Base-by-base conservation (phyloP, 2,888 invertebrate species). In the Sinelater perroti region DNA sequence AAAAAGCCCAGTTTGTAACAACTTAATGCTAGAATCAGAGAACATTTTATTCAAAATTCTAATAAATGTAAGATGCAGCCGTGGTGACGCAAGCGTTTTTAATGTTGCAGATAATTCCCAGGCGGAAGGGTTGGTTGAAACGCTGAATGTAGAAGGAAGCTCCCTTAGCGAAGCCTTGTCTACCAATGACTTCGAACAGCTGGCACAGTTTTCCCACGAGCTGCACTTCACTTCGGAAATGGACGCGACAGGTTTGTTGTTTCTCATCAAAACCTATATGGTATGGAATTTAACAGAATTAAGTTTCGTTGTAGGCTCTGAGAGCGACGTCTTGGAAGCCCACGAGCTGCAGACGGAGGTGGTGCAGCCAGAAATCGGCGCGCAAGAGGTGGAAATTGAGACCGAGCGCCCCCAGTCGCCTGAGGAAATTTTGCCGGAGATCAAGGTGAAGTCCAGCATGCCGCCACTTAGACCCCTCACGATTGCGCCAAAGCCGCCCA, bases 401-500 rank as follows among this genome's bases (percentile, higher is more conserved):
- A 70, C 72, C 10, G 76, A 77, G 57, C 65, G 64, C 30, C 52
- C 55, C 16, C 68, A 65, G 24, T 67, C 70, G 8, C 68, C 72
- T 1, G 73, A 74, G 52, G 74, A 74, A 65, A 69, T 73, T 16
- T 36, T 72, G 17, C 71, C 70, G 3, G 73, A 73, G 51, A 59
- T 67, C 8, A 73, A 70, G 61, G 64, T 61, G 7, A 70, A 61
- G 51, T 51, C 64, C 2, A 51, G 63, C 2, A 66, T 77, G 2
- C 62, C 80, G 71, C 64, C 83, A 75, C 55, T 73, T 10, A 59
- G 71, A 42, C 74, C 73, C 59, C 77, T 83, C 1, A 80, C 82
- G 1, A 83, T 83, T 59, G 83, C 83, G 0, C 83, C 83, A 0
- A 83, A 80, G 66, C 80, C 79, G 0, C 63, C 75, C 3, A 70